A percentile compares a stretch with the other conserved stretches of the same genome.
phyloP scores from a whole-genome alignment of 92 coral and sea anemone species.

The Umimayanthus kanabou region DNA sequence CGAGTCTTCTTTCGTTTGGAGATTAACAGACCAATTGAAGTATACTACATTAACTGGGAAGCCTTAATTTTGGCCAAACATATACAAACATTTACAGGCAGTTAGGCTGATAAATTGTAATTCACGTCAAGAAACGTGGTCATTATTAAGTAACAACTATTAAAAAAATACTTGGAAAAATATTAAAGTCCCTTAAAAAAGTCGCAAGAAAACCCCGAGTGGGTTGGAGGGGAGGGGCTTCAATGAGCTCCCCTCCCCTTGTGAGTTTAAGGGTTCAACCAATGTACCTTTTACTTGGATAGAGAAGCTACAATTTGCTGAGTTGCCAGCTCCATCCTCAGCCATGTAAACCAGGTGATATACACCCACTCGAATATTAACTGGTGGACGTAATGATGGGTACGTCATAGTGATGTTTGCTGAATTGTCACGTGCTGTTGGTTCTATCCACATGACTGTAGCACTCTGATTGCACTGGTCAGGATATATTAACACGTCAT shows the following conservation, averaged over 20 bases:
- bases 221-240: too few species aligned
- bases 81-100: too few species aligned
- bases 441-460: constrained; percentile 54
- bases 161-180: too few species aligned
- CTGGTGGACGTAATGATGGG: constrained; percentile 8
- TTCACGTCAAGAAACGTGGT: too few species aligned
- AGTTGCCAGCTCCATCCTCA: constrained; percentile 58
- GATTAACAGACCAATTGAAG: neutral
- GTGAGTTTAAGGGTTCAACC: too few species aligned
- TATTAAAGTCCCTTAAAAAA: too few species aligned
- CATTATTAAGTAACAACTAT: too few species aligned
- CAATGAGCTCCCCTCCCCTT: too few species aligned
- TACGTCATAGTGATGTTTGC: constrained; percentile 29
- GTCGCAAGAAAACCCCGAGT: too few species aligned
- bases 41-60: neutral
- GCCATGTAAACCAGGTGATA: constrained; percentile 60
- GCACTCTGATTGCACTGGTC: constrained; percentile 52
- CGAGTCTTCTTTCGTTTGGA: neutral
- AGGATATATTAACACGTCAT: constrained; percentile 30
- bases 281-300: neutral
- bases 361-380: constrained; percentile 33
- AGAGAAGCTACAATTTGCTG: constrained; percentile 32
- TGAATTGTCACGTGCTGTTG: constrained; percentile 65
- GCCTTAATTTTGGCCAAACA: too few species aligned
- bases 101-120: too few species aligned